Base-by-base conservation (phyloP, 2,113 vertebrate genomes). In the Dicentrarchus labrax region DNA sequence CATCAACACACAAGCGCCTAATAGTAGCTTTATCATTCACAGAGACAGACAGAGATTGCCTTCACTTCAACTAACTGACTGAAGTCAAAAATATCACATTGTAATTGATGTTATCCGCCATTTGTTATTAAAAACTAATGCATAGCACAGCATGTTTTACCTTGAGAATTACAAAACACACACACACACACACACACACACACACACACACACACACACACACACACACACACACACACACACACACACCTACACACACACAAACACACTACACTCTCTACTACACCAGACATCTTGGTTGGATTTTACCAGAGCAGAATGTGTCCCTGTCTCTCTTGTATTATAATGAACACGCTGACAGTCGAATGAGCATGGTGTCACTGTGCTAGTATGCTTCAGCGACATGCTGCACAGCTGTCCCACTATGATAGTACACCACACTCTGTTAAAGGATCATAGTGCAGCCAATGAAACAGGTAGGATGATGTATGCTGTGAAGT, bases 331-430 rank as follows among this genome's bases (percentile, higher is more conserved):
- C 77, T 72, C 12, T 73, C 72, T 86, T 74, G 88, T 89, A 74
- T 81, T 75, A 51, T 90, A 91, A 91, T 84, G 86, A 92, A 91
- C 82, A 80, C 17, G 74, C 86, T 91, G 91, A 93, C 92, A 91
- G 92, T 84, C 30, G 21, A 90, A 90, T 93, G 92, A 93, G 84
- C 91, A 88, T 62, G 83, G 85, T 91, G 92, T 87, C 76, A 85
- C 82, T 57, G 69, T 83, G 57, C 65, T 86, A 59, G 87, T 77
- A 68, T 78, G 88, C 84, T 64, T 71, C 76, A 67, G 82, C 53
- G 66, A 84, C 88, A 54, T 45, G 39, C 76, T 86, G 80, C 84
- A 80, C 93, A 89, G 90, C 91, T 94, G 91, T 92, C 90, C 86
- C 24, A 53, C 75, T 71, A 84, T 90, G 91, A 91, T 89, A 94